Base-by-base conservation (phyloP, 2,797 vertebrate species). In the Pteronotus mesoamericanus region DNA sequence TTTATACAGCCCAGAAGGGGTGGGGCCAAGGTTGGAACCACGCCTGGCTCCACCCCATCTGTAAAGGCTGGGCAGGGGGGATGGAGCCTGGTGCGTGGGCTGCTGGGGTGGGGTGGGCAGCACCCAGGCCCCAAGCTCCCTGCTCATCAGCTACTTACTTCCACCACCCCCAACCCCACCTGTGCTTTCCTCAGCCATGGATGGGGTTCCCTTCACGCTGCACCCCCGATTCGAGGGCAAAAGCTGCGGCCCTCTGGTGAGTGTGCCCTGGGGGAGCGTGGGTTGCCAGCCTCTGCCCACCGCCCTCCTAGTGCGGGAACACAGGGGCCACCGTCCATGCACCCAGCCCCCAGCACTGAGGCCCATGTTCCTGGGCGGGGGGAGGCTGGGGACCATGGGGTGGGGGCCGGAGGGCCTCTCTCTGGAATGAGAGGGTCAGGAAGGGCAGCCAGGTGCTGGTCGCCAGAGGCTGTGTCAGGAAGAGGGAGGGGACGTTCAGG, bases 161-260 rank as follows among this genome's bases (percentile, higher is more conserved):
- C 61, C 61, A 64, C 59, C 15, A 64, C 22, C 11, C 11, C 24
- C 6, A 21, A n/a, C 24, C 34, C 44, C 5, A 4, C 24, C 39
- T 16, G 7, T n/a, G n/a, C 22, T 95, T 69, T 89, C 74, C 61
- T 32, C 97, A 99, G 98, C 98, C 18, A 98, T 99, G 98, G 98
- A 98, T 0, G 98, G 98, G 0, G 97, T 99, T 34, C 98, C 98
- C 15, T 99, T 99, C 91, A 75, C 97, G 0, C 96, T 99, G 34
- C 98, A 99, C 61, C 98, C 98, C 29, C 97, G 97, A n/a, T 98
- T 98, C 0, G 97, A 98, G 39, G 96, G 96, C 96, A 97, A 61
- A 72, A 87, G 39, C 87, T n/a, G 53, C 4, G 59, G 97, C 46
- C 94, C 80, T 1, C 75, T 61, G 1, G 98, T 98, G 96, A 98